Evolutionary conservation across 2,113 vertebrate species (phyloP).

Genomic region (Elgaria multicarinata): DNA sequence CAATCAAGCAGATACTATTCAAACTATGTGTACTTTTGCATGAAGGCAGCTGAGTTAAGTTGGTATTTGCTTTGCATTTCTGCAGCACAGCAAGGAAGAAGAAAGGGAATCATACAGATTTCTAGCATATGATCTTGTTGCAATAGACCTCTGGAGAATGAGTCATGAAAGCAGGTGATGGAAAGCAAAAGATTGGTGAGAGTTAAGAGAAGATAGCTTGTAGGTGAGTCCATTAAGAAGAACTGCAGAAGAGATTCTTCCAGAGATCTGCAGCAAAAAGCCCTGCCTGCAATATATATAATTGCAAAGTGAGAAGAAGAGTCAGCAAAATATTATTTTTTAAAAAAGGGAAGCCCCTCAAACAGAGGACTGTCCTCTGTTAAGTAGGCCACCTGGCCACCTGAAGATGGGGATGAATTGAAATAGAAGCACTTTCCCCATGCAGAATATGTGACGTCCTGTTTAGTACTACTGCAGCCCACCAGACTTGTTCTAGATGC

Average conservation of each 20-base stretch:
- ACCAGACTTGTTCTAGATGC: slow-evolving; percentile 31
- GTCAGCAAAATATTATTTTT: not conserved
- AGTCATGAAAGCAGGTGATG: not conserved
- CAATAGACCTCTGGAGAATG: not conserved
- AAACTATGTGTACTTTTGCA: not conserved
- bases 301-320: not conserved
- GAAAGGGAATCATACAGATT: not conserved
- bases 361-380: too few species aligned
- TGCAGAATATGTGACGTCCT: not conserved
- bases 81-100: not conserved
- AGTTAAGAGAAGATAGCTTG: not conserved
- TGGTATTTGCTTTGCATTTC: not conserved
- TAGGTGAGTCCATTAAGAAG: not conserved
- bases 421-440: not conserved
- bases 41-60: not conserved
- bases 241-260: not conserved
- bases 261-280: not conserved
- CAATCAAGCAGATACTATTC: not conserved
- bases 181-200: not conserved
- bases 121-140: not conserved
- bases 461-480: slow-evolving; percentile 46
- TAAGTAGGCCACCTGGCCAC: not conserved
- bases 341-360: too few species aligned
- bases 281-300: not conserved
- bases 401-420: too few species aligned